A percentile compares a stretch with the other conserved stretches of the same genome.
These are phyloP conservation scores for Xerus rutilus DNA, from an alignment of 2,797 vertebrate species.

Conservation along the genomic window DNA sequence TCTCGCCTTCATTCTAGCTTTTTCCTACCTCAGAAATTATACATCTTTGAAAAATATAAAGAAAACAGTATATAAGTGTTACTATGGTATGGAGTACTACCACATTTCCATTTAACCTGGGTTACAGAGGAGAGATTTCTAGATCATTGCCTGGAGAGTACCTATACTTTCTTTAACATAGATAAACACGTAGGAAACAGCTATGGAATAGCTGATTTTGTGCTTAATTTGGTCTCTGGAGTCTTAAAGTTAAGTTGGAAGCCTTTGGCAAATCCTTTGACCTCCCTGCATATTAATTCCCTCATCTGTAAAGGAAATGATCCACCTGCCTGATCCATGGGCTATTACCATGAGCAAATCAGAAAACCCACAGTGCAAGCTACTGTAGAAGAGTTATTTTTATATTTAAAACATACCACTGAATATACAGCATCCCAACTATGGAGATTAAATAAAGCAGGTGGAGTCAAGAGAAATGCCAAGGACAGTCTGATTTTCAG, in stretches of 20 bases:
- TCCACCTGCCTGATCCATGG: background rate
- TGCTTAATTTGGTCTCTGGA: background rate
- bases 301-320: background rate
- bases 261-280: background rate
- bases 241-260: background rate
- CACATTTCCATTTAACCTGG: conserved; percentile 1
- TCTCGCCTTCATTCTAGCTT: background rate
- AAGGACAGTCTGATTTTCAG: background rate
- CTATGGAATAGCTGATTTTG: background rate
- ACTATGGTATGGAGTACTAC: background rate
- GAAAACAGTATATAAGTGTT: background rate
- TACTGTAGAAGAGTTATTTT: background rate
- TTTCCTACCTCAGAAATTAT: background rate
- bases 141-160: background rate
- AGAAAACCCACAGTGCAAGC: background rate
- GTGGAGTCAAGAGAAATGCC: background rate
- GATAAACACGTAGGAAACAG: background rate
- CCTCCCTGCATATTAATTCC: background rate
- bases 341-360: background rate
- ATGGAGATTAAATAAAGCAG: background rate
- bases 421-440: background rate
- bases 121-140: background rate
- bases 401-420: background rate
- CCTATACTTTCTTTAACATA: background rate
- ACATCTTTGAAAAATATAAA: background rate